A percentile compares a stretch with the other conserved stretches of the same genome.
phyloP scores from a whole-genome alignment of 2,113 vertebrate genomes.

The Epinephelus fuscoguttatus region DNA sequence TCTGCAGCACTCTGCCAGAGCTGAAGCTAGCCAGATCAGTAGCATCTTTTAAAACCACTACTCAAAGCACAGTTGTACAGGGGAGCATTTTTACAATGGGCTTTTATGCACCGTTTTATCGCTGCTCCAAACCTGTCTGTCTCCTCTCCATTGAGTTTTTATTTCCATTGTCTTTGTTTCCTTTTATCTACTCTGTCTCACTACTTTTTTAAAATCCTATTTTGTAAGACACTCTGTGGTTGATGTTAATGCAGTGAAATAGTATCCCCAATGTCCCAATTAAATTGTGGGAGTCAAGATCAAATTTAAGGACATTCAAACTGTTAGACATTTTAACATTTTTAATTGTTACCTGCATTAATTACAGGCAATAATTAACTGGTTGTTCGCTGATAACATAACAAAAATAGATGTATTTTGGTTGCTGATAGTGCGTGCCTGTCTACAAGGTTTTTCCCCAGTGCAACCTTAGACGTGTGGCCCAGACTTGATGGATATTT shows the following conservation, averaged over 20 bases:
- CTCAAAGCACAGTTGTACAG: conserved; percentile 21
- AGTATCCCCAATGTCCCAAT: conserved; percentile 33
- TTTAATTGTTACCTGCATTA: conserved; percentile 13
- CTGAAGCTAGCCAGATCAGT: conserved; percentile 53
- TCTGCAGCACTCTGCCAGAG: conserved; percentile 27
- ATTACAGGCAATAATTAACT: neutral
- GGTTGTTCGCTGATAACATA: neutral
- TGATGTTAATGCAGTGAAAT: conserved; percentile 41
- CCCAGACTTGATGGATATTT: conserved; percentile 25
- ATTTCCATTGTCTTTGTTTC: conserved; percentile 34
- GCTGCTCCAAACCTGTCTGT: conserved; percentile 23
- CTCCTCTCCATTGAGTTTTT: conserved; percentile 12
- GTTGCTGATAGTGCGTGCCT: neutral
- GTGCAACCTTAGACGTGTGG: neutral
- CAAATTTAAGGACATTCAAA: conserved; percentile 14
- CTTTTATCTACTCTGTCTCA: conserved; percentile 4
- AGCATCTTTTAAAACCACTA: conserved; percentile 42
- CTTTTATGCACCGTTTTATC: conserved; percentile 50
- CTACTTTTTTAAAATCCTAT: neutral
- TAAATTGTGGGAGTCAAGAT: conserved; percentile 7
- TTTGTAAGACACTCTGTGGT: conserved; percentile 23
- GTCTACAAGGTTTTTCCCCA: neutral
- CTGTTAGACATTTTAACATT: conserved; percentile 15
- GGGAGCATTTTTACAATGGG: conserved; percentile 40
- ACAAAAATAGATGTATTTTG: neutral